Conservation (phyloP, 2,113 vertebrate species). For the Platysternon megacephalum region DNA sequence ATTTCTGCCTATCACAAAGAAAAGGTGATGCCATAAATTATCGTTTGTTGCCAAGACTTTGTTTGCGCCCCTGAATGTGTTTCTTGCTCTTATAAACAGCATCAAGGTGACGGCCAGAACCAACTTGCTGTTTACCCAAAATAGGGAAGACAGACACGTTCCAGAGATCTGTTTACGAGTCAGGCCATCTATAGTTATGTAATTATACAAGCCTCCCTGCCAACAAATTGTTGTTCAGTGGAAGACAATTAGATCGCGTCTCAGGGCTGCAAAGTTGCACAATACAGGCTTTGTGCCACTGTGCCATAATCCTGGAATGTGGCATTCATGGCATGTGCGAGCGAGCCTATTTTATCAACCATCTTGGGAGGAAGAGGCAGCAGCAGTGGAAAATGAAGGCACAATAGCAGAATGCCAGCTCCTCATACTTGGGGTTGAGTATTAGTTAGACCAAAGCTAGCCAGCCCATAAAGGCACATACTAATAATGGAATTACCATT, state of each 20-base stretch:
- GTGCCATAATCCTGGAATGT: constrained; percentile 40
- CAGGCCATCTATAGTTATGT: constrained; percentile 70
- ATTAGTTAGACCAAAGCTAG: fast-evolving
- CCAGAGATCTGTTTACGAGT: constrained; percentile 67
- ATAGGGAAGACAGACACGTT: constrained; percentile 34
- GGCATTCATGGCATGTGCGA: not conserved
- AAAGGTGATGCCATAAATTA: not conserved
- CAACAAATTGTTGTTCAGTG: constrained; percentile 68
- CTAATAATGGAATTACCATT: not conserved
- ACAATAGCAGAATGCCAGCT: not conserved
- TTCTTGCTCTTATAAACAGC: not conserved
- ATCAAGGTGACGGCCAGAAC: constrained; percentile 44
- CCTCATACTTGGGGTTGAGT: fast-evolving
- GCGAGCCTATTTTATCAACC: not conserved
- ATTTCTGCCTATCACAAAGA: not conserved
- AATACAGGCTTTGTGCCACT: constrained; percentile 76
- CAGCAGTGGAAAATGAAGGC: not conserved
- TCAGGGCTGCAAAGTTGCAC: constrained; percentile 36
- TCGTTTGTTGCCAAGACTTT: not conserved
- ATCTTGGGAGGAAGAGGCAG: not conserved
- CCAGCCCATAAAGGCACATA: not conserved
- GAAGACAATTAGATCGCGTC: constrained; percentile 70
- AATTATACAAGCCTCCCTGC: constrained; percentile 68
- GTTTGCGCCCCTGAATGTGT: not conserved
- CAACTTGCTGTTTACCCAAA: constrained; percentile 58